These are phyloP conservation scores for Lepus timidus DNA, from an alignment of 2,113 vertebrate genomes.

Conservation along the genomic window DNA sequence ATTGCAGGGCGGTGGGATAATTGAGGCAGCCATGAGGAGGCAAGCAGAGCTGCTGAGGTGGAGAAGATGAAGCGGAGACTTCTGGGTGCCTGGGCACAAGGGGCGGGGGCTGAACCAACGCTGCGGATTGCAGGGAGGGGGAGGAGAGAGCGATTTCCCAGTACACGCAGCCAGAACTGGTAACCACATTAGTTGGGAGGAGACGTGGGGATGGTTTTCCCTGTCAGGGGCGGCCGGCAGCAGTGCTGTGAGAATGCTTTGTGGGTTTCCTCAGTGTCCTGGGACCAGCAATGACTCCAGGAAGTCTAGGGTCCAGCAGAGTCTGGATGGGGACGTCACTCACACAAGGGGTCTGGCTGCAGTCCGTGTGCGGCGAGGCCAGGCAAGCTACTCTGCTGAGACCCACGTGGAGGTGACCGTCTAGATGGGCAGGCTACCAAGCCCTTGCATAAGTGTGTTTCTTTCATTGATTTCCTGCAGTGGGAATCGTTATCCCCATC, in stretches of 20 bases:
- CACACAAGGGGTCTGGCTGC: not conserved
- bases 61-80: not conserved
- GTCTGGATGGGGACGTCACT: not conserved
- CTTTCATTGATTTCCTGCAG: not conserved
- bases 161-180: not conserved
- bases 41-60: not conserved
- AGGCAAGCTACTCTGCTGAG: not conserved
- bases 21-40: not conserved
- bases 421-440: not conserved
- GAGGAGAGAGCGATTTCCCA: not conserved
- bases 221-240: not conserved
- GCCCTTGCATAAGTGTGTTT: not conserved
- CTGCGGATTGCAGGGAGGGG: not conserved
- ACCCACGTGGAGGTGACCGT: not conserved
- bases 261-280: conserved; percentile 19
- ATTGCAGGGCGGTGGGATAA: not conserved
- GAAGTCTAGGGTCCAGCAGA: not conserved
- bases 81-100: not conserved
- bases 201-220: not conserved
- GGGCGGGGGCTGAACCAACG: not conserved
- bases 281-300: conserved; percentile 1
- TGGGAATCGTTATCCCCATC: not conserved
- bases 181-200: not conserved
- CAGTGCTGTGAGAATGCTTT: not conserved
- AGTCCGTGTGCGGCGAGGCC: conserved; percentile 3